Conservation (phyloP, 2,113 vertebrate species). For the Isurus oxyrinchus region DNA sequence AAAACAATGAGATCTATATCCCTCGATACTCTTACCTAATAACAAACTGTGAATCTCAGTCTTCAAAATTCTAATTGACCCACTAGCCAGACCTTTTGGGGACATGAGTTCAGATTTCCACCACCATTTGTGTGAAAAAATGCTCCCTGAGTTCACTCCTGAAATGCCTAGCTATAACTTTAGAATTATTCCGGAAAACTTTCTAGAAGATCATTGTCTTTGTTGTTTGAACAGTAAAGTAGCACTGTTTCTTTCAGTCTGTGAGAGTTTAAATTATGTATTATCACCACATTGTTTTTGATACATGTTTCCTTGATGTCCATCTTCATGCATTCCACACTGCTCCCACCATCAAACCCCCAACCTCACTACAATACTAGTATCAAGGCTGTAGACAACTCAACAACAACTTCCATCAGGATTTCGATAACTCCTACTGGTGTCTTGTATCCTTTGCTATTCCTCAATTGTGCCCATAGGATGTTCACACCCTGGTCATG, state of each 20-base stretch:
- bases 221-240: background rate
- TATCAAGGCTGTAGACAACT: background rate
- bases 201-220: background rate
- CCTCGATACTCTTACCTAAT: background rate
- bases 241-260: background rate
- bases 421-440: background rate
- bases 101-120: background rate
- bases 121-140: background rate
- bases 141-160: background rate
- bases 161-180: background rate
- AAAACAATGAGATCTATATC: too few species aligned
- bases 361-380: background rate
- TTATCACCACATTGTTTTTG: background rate
- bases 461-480: background rate
- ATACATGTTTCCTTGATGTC: background rate
- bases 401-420: background rate
- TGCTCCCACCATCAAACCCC: too few species aligned
- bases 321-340: background rate
- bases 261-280: background rate
- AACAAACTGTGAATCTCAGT: background rate
- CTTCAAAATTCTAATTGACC: background rate
- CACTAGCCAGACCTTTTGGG: background rate
- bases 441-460: background rate
- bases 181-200: background rate
- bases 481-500: background rate